Evolutionary conservation across 2,797 vertebrate genomes (phyloP), one percentile per base, ranked within the genome.

Genomic region (Danio albolineatus): DNA sequence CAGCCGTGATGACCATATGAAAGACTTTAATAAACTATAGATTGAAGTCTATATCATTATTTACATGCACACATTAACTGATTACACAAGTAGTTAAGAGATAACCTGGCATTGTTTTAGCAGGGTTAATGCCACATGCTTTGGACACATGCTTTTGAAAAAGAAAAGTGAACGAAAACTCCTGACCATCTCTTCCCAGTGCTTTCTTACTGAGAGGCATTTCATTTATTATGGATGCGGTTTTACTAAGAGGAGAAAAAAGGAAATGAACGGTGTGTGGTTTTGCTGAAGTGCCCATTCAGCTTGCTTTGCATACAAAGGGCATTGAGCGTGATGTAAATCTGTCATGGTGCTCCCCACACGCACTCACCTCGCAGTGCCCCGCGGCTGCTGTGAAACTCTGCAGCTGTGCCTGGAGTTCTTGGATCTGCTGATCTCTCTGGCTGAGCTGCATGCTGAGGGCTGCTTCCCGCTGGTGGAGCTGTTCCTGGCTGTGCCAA

Each of bases 361-460:
- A 49, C 81, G 4, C 48, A 14, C 91, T 95, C 82, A 97, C 96
- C 92, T 94, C 88, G 56, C 91, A 86, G 84, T 74, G 88, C 59
- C 72, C 76, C 36, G 44, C 1, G n/a, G 66, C 76, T 49, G 56
- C 76, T 70, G 65, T 71, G 76, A 86, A 85, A 65, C 94, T 88
- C 66, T 94, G 91, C 66, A 96, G 88, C 83, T 94, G 91, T 81
- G 90, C 85, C 91, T 96, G 92, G 66, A 97, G 94, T 74, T 95
- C 91, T 80, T 85, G 85, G 82, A 96, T 91, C 80, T 91, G 90
- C 84, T 93, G 92, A 85, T 96, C 95, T 89, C 92, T 97, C 89
- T 92, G 90, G 89, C 85, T 86, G 81, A 97, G 89, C 83, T 95
- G 93, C 82, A 90, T 83, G 70, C 92, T 89, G 86, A 97, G 92